Evolutionary conservation across 2,113 vertebrate genomes (phyloP), one percentile per base, ranked within the genome.

Genomic region (Lagopus muta): DNA sequence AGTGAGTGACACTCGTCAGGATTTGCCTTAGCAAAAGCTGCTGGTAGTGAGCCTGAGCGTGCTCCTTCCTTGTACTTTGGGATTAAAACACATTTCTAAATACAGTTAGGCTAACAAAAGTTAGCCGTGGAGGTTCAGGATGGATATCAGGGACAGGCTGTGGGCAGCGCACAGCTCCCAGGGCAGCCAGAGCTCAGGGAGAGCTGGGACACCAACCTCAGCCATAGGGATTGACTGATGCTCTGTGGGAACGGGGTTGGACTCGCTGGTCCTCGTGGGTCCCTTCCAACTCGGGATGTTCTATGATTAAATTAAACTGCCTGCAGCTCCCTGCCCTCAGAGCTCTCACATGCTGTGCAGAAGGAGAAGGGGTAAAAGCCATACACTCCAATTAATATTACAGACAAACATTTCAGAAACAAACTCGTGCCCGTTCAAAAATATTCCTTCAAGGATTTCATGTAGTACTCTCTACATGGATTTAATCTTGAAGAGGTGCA

Each of bases 371-470:
- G 27, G 11, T 57, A 58, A 30, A 22, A 32, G 32, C 32, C 45
- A 8, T 43, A 43, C 17, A 10, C 7, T 54, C 19, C 13, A 3
- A 6, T 14, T 32, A 8, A 3, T 18, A 20, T 10, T 30, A 36
- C 60, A 76, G 43, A 55, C 8, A 15, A 43, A 1, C 20, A 1
- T 8, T 57, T 58, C 7, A 34, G 34, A 47, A 28, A 52, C 38
- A 34, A 64, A 28, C 30, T 45, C 13, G 0, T 2, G 3, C 36
- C 30, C 3, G 6, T 1, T 1, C 9, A 1, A 0, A 7, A 27
- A 16, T 25, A 5, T 4, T 34, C 52, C 19, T 19, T 9, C 4
- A 40, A 30, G 2, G 21, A 5, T 16, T 42, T 36, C 40, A 61
- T 12, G 9, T 25, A 1, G 10, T 4, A 28, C 21, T 36, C 8